These are phyloP conservation scores for Noctua janthina DNA, from an alignment of 2,888 invertebrate genomes.

Conservation along the genomic window DNA sequence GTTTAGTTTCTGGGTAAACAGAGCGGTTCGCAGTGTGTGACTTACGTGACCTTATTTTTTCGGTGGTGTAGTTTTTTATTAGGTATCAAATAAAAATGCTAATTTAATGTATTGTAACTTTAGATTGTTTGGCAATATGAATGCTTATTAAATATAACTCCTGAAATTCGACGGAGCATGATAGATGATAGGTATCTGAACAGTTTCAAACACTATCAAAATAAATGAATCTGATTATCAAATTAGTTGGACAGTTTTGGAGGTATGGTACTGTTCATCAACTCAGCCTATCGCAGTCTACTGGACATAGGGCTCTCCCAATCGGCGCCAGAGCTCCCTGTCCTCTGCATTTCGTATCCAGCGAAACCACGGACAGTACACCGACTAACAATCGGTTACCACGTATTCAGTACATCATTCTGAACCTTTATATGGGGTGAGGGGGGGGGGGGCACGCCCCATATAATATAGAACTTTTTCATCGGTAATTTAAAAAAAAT, in stretches of 20 bases:
- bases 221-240: background rate
- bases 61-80: background rate
- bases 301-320: background rate
- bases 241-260: too few relatives aligned
- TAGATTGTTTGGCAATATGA: too few relatives aligned
- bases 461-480: too few relatives aligned
- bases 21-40: conserved; percentile 48
- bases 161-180: background rate
- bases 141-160: background rate
- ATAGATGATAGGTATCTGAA: background rate
- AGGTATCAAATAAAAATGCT: conserved; percentile 9
- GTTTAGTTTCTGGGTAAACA: conserved; percentile 76
- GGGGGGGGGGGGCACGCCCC: too few relatives aligned
- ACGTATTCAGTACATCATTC: too few relatives aligned
- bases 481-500: too few relatives aligned
- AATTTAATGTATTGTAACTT: background rate
- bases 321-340: background rate
- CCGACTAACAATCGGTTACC: too few relatives aligned
- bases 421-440: too few relatives aligned
- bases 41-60: conserved; percentile 50
- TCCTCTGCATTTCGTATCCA: background rate
- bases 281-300: background rate
- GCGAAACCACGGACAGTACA: background rate
- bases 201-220: background rate
- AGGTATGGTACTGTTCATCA: background rate